These are phyloP conservation scores for Alauda arvensis DNA, from an alignment of 2,797 vertebrate genomes.

Conservation along the genomic window DNA sequence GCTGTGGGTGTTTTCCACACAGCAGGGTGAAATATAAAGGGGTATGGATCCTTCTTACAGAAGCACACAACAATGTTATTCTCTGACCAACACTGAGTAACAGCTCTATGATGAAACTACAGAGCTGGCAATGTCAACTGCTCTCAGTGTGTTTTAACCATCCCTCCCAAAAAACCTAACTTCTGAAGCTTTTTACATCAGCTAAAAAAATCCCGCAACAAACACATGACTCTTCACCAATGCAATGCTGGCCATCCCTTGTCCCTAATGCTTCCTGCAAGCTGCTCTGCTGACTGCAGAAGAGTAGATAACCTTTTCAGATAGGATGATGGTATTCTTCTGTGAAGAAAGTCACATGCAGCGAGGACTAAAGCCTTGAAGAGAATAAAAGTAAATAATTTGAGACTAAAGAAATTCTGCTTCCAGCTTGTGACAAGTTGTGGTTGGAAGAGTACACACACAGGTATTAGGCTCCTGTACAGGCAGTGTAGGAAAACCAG, in stretches of 20 bases:
- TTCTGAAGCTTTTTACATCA: neutral
- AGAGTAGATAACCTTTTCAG: neutral
- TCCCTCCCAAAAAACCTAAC: neutral
- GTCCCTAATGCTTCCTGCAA: neutral
- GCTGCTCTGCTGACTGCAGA: neutral
- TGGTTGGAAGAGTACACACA: neutral
- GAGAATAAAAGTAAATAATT: neutral
- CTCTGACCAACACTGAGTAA: neutral
- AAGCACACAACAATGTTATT: neutral
- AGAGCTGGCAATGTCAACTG: neutral
- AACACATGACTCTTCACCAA: neutral
- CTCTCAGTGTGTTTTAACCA: neutral
- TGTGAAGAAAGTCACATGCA: neutral
- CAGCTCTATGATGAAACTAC: neutral
- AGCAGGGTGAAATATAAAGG: neutral
- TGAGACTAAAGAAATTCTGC: neutral
- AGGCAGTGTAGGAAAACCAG: neutral
- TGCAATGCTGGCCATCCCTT: accelerated
- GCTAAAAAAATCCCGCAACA: neutral
- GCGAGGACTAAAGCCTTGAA: neutral
- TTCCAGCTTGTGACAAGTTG: neutral
- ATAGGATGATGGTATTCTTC: neutral
- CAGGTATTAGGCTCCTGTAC: neutral
- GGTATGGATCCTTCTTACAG: neutral
- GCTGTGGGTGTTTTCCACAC: neutral